A percentile compares a stretch with the other conserved stretches of the same genome.
Conservation (phyloP, 2,797 vertebrate species). For the Pteropus rufus region DNA sequence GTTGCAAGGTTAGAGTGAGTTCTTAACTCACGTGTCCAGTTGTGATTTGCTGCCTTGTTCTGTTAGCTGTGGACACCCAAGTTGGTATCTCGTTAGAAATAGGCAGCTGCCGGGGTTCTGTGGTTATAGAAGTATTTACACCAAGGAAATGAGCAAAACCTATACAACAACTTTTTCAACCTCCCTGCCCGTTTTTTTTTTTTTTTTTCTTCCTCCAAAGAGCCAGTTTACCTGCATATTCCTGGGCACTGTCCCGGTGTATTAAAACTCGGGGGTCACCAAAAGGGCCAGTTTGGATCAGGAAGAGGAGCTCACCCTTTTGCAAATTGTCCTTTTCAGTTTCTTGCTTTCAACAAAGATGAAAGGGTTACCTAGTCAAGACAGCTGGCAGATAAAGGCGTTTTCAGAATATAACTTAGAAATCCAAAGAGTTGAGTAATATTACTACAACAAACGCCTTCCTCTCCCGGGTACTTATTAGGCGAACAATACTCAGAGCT, state of each 20-base stretch:
- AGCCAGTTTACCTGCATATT: neutral
- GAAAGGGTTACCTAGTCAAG: neutral
- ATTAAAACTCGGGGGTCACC: neutral
- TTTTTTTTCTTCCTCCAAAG: neutral
- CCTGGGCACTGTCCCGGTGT: neutral
- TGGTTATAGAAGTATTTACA: neutral
- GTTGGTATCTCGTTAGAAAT: neutral
- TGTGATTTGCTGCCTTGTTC: neutral
- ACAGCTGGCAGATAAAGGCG: neutral
- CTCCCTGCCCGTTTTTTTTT: too few relatives aligned
- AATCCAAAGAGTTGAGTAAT: neutral
- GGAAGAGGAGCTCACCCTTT: neutral
- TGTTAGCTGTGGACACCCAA: neutral
- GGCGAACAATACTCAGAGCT: neutral
- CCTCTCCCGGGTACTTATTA: neutral
- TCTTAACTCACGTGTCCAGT: neutral
- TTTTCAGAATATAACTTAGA: slow-evolving; percentile 16
- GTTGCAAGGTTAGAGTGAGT: neutral
- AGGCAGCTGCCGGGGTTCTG: neutral
- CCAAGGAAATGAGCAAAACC: neutral
- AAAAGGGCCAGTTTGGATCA: neutral
- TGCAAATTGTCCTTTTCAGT: neutral
- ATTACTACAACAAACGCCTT: neutral
- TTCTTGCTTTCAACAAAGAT: neutral
- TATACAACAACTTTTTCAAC: neutral